Conservation (phyloP, 23 tunicate genomes). For the Ascidia mentula region DNA sequence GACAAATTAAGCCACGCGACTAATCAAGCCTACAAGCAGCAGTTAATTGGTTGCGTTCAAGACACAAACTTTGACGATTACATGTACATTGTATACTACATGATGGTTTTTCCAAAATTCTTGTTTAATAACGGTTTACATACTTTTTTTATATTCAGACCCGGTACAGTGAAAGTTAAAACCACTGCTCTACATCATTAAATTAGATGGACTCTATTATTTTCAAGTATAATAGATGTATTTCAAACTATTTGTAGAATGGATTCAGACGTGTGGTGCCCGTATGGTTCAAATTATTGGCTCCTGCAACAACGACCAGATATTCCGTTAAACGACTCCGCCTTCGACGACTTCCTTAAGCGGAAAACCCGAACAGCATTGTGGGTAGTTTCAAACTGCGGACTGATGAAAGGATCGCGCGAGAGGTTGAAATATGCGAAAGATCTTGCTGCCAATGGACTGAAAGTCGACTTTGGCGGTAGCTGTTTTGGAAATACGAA, state of each 20-base stretch:
- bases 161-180: too few relatives aligned
- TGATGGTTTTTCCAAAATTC: too few relatives aligned
- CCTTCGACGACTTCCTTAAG: neutral
- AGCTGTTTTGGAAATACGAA: slow-evolving; percentile 14
- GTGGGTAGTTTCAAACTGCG: slow-evolving; percentile 46
- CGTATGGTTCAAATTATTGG: neutral
- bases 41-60: too few relatives aligned
- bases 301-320: neutral
- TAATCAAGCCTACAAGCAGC: too few relatives aligned
- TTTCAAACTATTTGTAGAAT: neutral
- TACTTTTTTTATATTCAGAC: too few relatives aligned
- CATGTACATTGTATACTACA: too few relatives aligned
- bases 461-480: slow-evolving; percentile 24
- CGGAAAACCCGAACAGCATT: slow-evolving; percentile 12
- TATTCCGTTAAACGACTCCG: neutral
- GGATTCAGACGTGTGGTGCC: neutral
- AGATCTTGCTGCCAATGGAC: slow-evolving; percentile 29
- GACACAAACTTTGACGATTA: too few relatives aligned
- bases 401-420: slow-evolving; percentile 16
- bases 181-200: too few relatives aligned
- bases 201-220: too few relatives aligned
- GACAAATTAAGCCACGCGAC: too few relatives aligned
- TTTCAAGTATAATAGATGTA: too few relatives aligned
- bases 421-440: slow-evolving; percentile 36
- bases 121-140: too few relatives aligned